These are phyloP conservation scores for Ericerus pela DNA, from an alignment of 1,140 invertebrate species.

Conservation along the genomic window DNA sequence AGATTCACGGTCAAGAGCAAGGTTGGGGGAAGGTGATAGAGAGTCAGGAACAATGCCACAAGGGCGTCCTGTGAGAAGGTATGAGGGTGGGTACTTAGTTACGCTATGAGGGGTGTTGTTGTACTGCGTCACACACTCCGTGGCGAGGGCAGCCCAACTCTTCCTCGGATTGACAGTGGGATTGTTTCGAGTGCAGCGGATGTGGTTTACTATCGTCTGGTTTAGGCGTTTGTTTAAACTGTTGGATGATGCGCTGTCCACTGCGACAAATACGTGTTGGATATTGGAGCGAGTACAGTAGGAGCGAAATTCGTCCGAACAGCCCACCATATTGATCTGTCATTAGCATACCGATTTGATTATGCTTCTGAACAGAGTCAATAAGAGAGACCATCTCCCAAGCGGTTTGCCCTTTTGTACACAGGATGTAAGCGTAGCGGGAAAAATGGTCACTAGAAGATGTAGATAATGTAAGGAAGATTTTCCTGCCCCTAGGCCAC, in stretches of 20 bases:
- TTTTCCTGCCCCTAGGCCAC: constrained; percentile 20
- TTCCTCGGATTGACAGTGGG: background rate
- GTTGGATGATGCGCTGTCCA: no score
- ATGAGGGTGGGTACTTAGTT: no score
- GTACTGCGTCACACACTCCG: constrained; percentile 4
- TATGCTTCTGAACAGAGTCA: constrained; percentile 12
- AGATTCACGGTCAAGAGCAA: background rate
- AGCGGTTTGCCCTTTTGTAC: no score
- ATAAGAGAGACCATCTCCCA: no score
- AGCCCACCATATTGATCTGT: no score
- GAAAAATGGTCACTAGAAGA: no score
- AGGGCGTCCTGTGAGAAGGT: constrained; percentile 1
- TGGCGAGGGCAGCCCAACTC: constrained; percentile 4
- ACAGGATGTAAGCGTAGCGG: constrained; percentile 20
- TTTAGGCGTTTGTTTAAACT: constrained; percentile 10
- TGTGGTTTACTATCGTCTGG: constrained; percentile 12
- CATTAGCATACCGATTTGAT: constrained; percentile 19
- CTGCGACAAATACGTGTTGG: no score
- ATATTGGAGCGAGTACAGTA: background rate
- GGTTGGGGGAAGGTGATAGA: no score
- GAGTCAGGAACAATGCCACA: constrained; percentile 11
- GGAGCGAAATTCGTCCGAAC: constrained; percentile 15
- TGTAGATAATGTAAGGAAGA: constrained; percentile 24
- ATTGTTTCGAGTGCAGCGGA: constrained; percentile 10
- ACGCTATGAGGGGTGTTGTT: no score